Evolutionary conservation across 2,797 vertebrate species (phyloP), one percentile per base, ranked within the genome.

Genomic region (Hapalemur alaotrensis): DNA sequence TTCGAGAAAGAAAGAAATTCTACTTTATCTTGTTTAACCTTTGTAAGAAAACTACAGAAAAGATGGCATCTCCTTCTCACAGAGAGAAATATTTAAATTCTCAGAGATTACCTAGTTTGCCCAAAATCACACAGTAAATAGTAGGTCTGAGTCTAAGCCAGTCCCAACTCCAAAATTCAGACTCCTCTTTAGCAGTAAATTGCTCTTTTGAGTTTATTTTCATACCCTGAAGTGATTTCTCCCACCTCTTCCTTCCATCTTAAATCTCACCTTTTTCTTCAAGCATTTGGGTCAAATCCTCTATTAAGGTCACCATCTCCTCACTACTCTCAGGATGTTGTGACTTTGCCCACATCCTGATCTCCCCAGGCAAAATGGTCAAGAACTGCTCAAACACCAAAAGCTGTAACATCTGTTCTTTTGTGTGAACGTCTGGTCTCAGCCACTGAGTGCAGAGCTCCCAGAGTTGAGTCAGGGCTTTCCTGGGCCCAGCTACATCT

Each of bases 331-430:
- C 38, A 50, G 98, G 98, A 79, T 82, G 96, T 8, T 97, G 98
- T 22, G 96, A 93, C 76, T 94, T 95, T 18, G 98, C 98, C 98
- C 98, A 98, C 46, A 88, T 83, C 80, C 96, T 96, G 76, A 94
- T 92, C 72, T 98, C 98, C 59, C 94, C 97, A 25, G 98, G 97
- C 52, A 98, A 80, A 94, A 90, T n/a, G 38, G 95, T 87, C 72
- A 98, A 91, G 89, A 98, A 97, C 17, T 98, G 97, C 76, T 98
- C 97, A 93, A 98, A 97, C 78, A 98, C 97, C 86, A 98, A n/a
- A 5, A 96, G 96, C 84, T 97, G 94, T 90, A 98, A 94, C 52
- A 98, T 98, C 93, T 98, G 96, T 80, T 97, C 95, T 67, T 98
- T 98, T 0, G 98, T 96, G 85, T 96, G 97, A 85, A 97, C 93